phyloP scores from a whole-genome alignment of 2,888 invertebrate species.

The Cheilosia grossa region DNA sequence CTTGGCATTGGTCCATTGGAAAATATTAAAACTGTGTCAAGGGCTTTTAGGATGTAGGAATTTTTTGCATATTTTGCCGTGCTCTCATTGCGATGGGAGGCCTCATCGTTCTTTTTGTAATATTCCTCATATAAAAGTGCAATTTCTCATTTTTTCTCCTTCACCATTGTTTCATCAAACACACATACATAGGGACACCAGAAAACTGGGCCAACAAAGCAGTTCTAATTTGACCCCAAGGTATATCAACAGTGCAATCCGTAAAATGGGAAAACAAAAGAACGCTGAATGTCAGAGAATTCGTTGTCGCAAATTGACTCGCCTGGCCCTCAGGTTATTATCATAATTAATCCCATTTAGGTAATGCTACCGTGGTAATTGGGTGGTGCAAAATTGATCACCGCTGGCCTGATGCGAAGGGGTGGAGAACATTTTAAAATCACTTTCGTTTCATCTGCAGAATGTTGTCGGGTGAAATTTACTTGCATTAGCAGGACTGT shows the following conservation, averaged over 20 bases:
- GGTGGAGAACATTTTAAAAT: slow-evolving; percentile 25
- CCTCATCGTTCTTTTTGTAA: slow-evolving; percentile 40
- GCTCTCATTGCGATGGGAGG: slow-evolving; percentile 13
- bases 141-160: slow-evolving; percentile 28
- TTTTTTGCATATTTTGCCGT: not conserved
- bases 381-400: slow-evolving; percentile 60
- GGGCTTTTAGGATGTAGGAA: slow-evolving; percentile 20
- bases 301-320: slow-evolving; percentile 66
- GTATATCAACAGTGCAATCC: slow-evolving; percentile 68
- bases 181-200: not conserved
- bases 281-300: slow-evolving; percentile 39
- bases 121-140: slow-evolving; percentile 59
- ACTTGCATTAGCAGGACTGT: not conserved
- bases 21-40: slow-evolving; percentile 62
- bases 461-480: not conserved
- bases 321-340: slow-evolving; percentile 61
- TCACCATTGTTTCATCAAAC: slow-evolving; percentile 30
- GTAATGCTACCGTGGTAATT: slow-evolving; percentile 50
- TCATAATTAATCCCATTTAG: slow-evolving; percentile 70
- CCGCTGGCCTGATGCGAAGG: slow-evolving; percentile 10
- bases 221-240: slow-evolving; percentile 54
- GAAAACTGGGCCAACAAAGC: slow-evolving; percentile 36
- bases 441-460: slow-evolving; percentile 10
- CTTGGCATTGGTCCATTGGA: slow-evolving; percentile 64
- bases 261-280: slow-evolving; percentile 43